Conservation (phyloP, 2,888 invertebrate species). For the Conistra vaccinii region DNA sequence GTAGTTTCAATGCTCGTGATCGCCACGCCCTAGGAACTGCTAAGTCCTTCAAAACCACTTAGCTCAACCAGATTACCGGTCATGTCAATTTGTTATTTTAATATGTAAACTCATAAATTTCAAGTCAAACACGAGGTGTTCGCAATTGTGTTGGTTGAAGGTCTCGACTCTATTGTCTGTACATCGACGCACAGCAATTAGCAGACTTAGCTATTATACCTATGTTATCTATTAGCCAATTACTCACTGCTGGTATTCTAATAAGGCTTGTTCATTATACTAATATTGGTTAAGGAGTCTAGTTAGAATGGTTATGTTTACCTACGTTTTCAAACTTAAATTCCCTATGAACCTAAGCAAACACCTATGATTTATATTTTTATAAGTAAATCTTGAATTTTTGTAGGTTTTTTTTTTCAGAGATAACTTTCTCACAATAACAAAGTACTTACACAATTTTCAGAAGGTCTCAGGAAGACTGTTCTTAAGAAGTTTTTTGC, state of each 20-base stretch:
- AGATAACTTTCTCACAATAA: neutral
- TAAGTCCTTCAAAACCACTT: slow-evolving; percentile 84
- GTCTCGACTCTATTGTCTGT: slow-evolving; percentile 79
- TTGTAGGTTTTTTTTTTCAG: neutral
- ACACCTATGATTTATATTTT: neutral
- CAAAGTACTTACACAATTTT: neutral
- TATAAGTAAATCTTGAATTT: neutral
- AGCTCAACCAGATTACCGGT: slow-evolving; percentile 78
- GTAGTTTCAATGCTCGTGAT: slow-evolving; percentile 81
- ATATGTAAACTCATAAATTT: slow-evolving; percentile 82
- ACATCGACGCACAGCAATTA: slow-evolving; percentile 78
- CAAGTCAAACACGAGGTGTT: slow-evolving; percentile 77
- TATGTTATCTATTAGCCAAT: slow-evolving; percentile 62
- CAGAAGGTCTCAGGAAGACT: neutral
- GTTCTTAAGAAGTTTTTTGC: neutral
- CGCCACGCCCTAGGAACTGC: slow-evolving; percentile 83
- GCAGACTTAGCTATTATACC: slow-evolving; percentile 74
- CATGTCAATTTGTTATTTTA: slow-evolving; percentile 85
- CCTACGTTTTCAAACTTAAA: neutral
- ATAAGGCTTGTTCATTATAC: slow-evolving; percentile 64
- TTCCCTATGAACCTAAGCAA: neutral
- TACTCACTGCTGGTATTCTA: slow-evolving; percentile 67
- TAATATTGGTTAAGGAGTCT: slow-evolving; percentile 29
- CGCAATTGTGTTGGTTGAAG: slow-evolving; percentile 75
- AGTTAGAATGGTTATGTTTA: slow-evolving; percentile 24